Conservation (phyloP, 1,140 invertebrate species). For the Drosophila pandora region DNA sequence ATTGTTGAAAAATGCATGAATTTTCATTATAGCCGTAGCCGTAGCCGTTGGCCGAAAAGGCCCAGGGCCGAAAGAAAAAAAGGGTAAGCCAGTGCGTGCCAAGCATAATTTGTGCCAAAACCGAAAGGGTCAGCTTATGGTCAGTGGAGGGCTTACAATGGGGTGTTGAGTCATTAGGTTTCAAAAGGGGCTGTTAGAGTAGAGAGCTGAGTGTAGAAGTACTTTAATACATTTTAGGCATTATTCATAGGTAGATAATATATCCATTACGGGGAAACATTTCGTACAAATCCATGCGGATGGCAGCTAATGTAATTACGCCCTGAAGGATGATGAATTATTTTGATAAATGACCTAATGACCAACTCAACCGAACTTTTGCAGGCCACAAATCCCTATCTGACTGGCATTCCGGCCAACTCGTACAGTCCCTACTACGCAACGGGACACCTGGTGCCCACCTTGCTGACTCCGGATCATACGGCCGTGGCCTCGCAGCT, state of each 20-base stretch:
- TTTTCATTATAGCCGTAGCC: conserved; percentile 43
- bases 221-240: background rate
- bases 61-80: conserved; percentile 6
- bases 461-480: conserved; percentile 92
- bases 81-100: conserved; percentile 35
- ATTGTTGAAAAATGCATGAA: conserved; percentile 73
- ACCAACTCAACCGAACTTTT: conserved; percentile 3
- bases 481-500: conserved; percentile 90
- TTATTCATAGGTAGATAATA: background rate
- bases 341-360: conserved; percentile 22
- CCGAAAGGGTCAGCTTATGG: conserved; percentile 23
- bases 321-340: conserved; percentile 19
- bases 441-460: conserved; percentile 93
- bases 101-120: conserved; percentile 37
- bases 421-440: conserved; percentile 95
- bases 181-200: background rate
- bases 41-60: conserved; percentile 2
- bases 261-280: conserved; percentile 3
- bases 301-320: background rate
- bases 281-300: conserved; percentile 3
- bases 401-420: conserved; percentile 92
- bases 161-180: conserved; percentile 2
- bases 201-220: background rate
- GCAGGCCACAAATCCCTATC: conserved; percentile 94
- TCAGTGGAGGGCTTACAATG: conserved; percentile 25